phyloP scores from a whole-genome alignment of 1,140 invertebrate species.

The Asobara japonica region DNA sequence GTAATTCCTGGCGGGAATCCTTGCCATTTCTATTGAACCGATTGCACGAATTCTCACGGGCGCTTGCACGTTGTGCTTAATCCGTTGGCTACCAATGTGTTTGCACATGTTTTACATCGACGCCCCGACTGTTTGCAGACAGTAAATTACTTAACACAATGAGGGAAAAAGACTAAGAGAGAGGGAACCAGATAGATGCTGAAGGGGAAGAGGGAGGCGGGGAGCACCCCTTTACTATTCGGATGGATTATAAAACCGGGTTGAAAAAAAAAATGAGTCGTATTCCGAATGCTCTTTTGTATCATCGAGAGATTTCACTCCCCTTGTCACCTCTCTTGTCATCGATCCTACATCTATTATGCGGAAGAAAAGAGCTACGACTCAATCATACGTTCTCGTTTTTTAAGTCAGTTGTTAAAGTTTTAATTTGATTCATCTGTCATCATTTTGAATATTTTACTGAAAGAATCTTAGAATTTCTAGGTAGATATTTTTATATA shows the following conservation, averaged over 20 bases:
- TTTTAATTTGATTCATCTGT: too few species aligned
- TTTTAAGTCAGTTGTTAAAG: too few species aligned
- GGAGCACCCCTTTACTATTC: conserved; percentile 50
- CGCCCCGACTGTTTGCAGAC: conserved; percentile 65
- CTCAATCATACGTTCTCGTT: too few species aligned
- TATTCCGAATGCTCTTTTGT: conserved; percentile 36
- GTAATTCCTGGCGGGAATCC: too few species aligned
- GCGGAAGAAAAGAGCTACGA: neutral
- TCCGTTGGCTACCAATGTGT: conserved; percentile 46
- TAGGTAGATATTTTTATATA: too few species aligned
- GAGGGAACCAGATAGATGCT: neutral
- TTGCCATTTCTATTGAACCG: neutral
- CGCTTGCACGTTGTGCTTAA: conserved; percentile 20
- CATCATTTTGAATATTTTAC: too few species aligned
- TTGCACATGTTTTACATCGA: conserved; percentile 65
- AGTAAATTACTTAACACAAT: conserved; percentile 66
- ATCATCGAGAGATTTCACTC: neutral
- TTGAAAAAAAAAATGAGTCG: conserved; percentile 17
- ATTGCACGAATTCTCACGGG: conserved; percentile 16
- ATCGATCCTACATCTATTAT: conserved; percentile 14
- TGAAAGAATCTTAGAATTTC: too few species aligned
- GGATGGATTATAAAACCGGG: conserved; percentile 56
- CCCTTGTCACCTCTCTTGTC: conserved; percentile 31
- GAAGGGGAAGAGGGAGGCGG: conserved; percentile 14
- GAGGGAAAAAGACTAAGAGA: conserved; percentile 29